Conservation (phyloP, 1,140 invertebrate species). For the Galleria mellonella region DNA sequence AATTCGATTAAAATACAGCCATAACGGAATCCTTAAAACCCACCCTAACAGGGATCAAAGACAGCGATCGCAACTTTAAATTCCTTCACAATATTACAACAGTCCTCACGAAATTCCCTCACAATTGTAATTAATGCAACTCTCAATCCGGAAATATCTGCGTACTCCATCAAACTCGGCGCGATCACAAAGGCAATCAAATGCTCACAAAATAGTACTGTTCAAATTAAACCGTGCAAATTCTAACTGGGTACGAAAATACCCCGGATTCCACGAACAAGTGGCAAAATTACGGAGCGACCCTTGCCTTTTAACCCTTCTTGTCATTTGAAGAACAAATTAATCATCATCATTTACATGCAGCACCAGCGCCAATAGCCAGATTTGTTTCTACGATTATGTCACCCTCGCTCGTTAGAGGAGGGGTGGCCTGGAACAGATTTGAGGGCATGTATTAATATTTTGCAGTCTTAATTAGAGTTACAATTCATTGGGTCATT, state of each 20-base stretch:
- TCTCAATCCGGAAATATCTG: conserved; percentile 62
- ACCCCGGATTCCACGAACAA: conserved; percentile 48
- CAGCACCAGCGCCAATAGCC: conserved; percentile 46
- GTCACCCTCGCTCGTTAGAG: conserved; percentile 60
- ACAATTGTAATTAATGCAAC: conserved; percentile 59
- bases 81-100: conserved; percentile 5
- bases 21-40: conserved; percentile 4
- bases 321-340: conserved; percentile 71
- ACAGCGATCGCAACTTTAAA: conserved; percentile 17
- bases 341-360: conserved; percentile 74
- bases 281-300: conserved; percentile 37
- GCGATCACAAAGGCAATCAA: conserved; percentile 60
- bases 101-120: conserved; percentile 18
- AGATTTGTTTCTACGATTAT: conserved; percentile 73
- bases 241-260: conserved; percentile 35
- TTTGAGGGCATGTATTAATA: conserved; percentile 57
- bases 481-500: background rate
- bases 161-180: conserved; percentile 56
- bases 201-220: conserved; percentile 40
- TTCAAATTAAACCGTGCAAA: conserved; percentile 57
- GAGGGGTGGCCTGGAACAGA: conserved; percentile 40
- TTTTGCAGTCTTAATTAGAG: conserved; percentile 45
- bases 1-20: conserved; percentile 7
- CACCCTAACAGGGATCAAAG: conserved; percentile 29
- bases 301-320: conserved; percentile 68